Evolutionary conservation across 2,888 invertebrate genomes (phyloP).

Genomic region (Cheiracanthium punctorium): DNA sequence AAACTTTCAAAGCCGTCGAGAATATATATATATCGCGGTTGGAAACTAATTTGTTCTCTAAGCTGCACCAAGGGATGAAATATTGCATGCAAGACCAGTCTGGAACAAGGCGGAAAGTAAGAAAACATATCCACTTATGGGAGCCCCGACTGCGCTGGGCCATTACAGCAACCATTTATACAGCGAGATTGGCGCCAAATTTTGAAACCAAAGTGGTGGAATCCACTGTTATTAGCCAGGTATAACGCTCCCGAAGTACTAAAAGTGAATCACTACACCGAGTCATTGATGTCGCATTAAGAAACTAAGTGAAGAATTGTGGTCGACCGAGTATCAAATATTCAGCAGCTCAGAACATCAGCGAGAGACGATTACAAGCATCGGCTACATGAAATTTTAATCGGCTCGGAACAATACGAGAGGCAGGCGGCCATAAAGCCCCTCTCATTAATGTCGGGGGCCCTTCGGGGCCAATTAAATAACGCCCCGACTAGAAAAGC

Average conservation of each 20-base stretch:
- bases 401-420: slow-evolving; percentile 55
- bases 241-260: slow-evolving; percentile 41
- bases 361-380: slow-evolving; percentile 67
- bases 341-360: slow-evolving; percentile 41
- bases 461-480: slow-evolving; percentile 67
- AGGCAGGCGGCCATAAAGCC: slow-evolving; percentile 50
- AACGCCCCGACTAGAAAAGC: slow-evolving; percentile 55
- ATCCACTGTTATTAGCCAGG: slow-evolving; percentile 42
- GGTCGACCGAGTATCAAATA: slow-evolving; percentile 63
- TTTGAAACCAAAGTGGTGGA: slow-evolving; percentile 29
- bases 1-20: not conserved
- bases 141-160: not conserved
- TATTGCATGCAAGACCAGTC: not conserved
- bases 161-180: slow-evolving; percentile 8
- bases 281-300: slow-evolving; percentile 70
- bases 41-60: not conserved
- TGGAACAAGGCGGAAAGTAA: not conserved
- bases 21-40: not conserved
- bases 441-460: slow-evolving; percentile 57
- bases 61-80: not conserved
- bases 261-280: slow-evolving; percentile 65
- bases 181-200: slow-evolving; percentile 38
- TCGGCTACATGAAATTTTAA: slow-evolving; percentile 60
- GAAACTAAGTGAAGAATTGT: slow-evolving; percentile 70
- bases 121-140: not conserved